Evolutionary conservation across 2,797 vertebrate species (phyloP), one percentile per base, ranked within the genome.

Genomic region (Melopsittacus undulatus): DNA sequence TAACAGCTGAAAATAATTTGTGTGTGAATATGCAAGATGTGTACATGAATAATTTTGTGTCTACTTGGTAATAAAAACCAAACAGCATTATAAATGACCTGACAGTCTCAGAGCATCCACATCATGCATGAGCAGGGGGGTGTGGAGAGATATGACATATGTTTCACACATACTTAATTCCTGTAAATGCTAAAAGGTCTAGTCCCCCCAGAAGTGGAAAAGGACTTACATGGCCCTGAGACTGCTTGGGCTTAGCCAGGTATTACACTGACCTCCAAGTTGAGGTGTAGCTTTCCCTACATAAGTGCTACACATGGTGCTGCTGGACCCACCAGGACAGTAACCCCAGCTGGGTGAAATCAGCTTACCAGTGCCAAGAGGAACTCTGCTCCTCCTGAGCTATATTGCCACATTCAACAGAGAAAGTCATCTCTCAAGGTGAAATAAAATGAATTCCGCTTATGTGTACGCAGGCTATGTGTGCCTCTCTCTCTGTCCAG

Each of bases 1-100:
- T 64, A 94, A 77, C 62, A 94, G 68, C 56, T 89, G 83, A 92
- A 94, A 96, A 89, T 56, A 79, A 81, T 62, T 80, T 70, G 52
- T 64, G 90, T 70, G 52, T 68, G 90, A 92, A 68, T 89, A 87
- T 83, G 29, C 52, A 89, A 93, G 72, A 68, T 80, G 49, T 68
- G 29, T 66, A 85, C 30, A 63, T 54, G 81, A 95, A 70, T 80
- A 90, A 69, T 95, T 87, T 51, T 40, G 32, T 69, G 46, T 86
- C 63, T 78, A 19, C 57, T 66, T 79, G 51, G 45, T 87, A 87
- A 91, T 43, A 92, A 92, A 87, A 62, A 66, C 5, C 29, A 54
- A 75, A 69, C 29, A 79, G 24, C 17, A 19, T 84, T 67, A 63
- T 82, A 81, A 90, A 81, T 57, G 32, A 84, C 61, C 61, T 4